Percentiles rank a stretch among this genome's conserved stretches.
Evolutionary conservation across 2,113 vertebrate genomes (phyloP).

Genomic region (Cheirogaleus medius): DNA sequence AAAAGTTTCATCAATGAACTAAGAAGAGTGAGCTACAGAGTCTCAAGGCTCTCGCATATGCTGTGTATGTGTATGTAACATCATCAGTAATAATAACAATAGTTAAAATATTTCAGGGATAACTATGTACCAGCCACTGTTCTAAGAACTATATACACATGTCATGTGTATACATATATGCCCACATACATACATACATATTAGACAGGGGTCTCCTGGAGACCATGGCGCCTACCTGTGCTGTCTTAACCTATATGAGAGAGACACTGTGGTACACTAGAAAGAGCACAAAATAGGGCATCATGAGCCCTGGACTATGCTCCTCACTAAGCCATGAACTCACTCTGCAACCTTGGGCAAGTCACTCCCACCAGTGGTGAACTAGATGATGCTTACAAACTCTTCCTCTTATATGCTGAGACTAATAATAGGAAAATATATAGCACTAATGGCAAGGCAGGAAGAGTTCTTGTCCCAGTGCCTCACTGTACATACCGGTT

Average conservation of each 20-base stretch:
- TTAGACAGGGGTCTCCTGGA: neutral
- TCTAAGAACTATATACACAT: neutral
- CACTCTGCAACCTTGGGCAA: neutral
- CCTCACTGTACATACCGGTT: neutral
- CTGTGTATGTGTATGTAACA: neutral
- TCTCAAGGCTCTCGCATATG: neutral
- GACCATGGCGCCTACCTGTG: neutral
- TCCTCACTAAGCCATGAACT: neutral
- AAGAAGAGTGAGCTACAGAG: neutral
- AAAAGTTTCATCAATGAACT: neutral
- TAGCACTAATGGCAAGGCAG: neutral
- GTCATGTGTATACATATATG: neutral
- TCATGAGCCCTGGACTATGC: neutral
- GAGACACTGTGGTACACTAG: neutral
- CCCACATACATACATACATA: neutral
- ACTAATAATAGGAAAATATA: neutral
- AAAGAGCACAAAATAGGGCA: neutral
- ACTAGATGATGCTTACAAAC: neutral
- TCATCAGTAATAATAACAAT: neutral
- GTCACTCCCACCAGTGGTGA: neutral
- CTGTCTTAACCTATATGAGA: neutral
- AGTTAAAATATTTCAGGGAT: neutral
- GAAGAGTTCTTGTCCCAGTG: neutral
- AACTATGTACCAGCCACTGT: neutral
- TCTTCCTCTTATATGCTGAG: neutral